phyloP scores from a whole-genome alignment of 2,113 vertebrate genomes.

The Irena cyanogastra region DNA sequence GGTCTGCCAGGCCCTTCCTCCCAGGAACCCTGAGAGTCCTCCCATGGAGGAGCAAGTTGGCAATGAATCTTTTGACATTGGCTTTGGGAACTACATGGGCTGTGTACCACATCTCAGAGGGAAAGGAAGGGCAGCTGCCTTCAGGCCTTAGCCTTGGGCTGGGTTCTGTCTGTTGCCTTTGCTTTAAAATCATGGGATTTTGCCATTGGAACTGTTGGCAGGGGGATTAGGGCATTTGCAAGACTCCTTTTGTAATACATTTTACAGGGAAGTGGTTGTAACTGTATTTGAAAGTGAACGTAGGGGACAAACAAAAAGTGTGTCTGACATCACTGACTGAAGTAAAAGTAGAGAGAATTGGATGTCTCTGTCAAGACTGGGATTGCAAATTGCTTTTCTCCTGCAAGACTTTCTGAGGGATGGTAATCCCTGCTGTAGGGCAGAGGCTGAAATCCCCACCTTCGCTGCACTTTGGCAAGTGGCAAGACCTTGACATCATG shows the following conservation, averaged over 20 bases:
- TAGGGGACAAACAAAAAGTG: background rate
- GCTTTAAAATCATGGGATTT: background rate
- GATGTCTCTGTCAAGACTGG: background rate
- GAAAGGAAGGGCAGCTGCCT: background rate
- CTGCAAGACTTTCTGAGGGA: background rate
- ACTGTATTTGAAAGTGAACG: background rate
- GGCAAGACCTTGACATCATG: background rate
- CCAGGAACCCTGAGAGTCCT: background rate
- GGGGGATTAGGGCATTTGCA: background rate
- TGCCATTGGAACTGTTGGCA: background rate
- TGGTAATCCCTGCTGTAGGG: background rate
- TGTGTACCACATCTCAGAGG: background rate
- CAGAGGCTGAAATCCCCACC: background rate
- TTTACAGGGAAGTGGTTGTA: background rate
- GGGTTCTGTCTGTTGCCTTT: background rate
- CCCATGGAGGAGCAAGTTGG: fast-evolving
- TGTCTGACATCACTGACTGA: background rate
- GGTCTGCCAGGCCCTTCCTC: background rate
- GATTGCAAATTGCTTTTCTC: background rate
- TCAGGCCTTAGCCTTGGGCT: background rate
- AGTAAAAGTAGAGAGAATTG: background rate
- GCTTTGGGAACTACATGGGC: background rate
- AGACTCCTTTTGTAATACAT: background rate
- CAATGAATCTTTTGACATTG: background rate
- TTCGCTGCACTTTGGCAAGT: background rate